Base-by-base conservation (phyloP, 2,797 vertebrate species). In the Yasuhikotakia modesta region DNA sequence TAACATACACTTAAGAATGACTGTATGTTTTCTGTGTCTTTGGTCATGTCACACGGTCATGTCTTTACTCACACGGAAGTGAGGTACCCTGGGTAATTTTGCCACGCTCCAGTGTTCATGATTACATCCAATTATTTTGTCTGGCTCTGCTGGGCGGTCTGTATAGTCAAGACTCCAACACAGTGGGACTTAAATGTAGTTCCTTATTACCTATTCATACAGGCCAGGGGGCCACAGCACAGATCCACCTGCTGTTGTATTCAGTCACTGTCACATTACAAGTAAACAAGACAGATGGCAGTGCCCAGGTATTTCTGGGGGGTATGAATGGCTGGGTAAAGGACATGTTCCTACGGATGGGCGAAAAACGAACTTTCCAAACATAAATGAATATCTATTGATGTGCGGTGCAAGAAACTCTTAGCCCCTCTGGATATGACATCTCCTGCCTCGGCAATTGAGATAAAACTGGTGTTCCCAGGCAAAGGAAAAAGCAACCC, bases 211-310 rank as follows among this genome's bases (percentile, higher is more conserved):
- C 89, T 82, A 89, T 90, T 90, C 85, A 88, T 70, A 67, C 58
- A 64, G 70, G 73, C 64, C 76, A 73, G 61, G 48, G 69, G 87
- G 83, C 88, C 85, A 89, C 89, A 90, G 89, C 90, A 89, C 89
- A 87, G 91, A 83, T 84, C 86, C 85, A 80, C 77, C 86, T 84
- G 87, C 81, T 84, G 78, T 85, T 60, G 87, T 83, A 88, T 86
- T 91, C 84, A 82, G 86, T 90, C 90, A 91, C 85, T 91, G 90
- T 90, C 90, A 90, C 89, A 92, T 90, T 93, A 90, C 88, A 89
- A 89, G 88, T 88, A 88, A 91, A 90, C 89, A 90, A 92, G 91
- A 92, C 88, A 89, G 90, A 93, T 90, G 85, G 87, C 84, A 75
- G 46, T 76, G 85, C 80, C 85, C 84, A 10, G 73, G 85, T 85